Evolutionary conservation across 2,797 vertebrate genomes (phyloP).

Genomic region (Enteromius unitaeniatus): DNA sequence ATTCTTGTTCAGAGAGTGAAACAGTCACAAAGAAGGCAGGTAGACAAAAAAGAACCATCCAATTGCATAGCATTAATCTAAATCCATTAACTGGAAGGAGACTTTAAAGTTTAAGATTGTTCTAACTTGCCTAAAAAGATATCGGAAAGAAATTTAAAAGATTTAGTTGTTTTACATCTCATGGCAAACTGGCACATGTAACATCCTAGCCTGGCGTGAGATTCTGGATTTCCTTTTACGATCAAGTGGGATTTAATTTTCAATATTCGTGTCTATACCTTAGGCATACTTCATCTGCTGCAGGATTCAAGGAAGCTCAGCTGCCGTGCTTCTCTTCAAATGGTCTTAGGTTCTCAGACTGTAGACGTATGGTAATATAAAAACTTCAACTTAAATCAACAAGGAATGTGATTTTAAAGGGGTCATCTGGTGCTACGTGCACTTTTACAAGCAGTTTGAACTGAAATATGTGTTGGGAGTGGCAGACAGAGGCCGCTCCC

Average conservation of each 20-base stretch:
- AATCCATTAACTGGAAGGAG: background rate
- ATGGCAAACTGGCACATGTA: slow-evolving; percentile 42
- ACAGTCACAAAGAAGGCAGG: background rate
- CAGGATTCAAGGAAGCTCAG: background rate
- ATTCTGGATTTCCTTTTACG: slow-evolving; percentile 67
- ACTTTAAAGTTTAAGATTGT: slow-evolving; percentile 1
- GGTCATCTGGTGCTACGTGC: no score
- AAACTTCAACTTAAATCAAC: background rate
- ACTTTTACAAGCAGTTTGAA: no score
- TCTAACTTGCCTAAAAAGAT: slow-evolving; percentile 26
- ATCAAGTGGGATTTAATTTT: slow-evolving; percentile 72
- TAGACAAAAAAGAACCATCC: background rate
- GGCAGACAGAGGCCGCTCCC: no score
- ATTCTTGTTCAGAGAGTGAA: background rate
- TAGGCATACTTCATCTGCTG: slow-evolving; percentile 16
- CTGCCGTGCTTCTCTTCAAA: background rate
- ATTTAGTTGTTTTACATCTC: slow-evolving; percentile 22
- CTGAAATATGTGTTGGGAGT: no score
- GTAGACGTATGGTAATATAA: background rate
- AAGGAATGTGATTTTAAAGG: background rate
- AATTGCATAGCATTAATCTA: background rate
- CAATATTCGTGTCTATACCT: slow-evolving; percentile 52
- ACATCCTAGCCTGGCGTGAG: slow-evolving; percentile 52
- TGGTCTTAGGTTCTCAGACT: slow-evolving; percentile 33
- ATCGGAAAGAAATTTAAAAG: slow-evolving; percentile 23